A percentile compares a stretch with the other conserved stretches of the same genome.
Conservation (phyloP, 1,140 invertebrate genomes). For the Araneus ventricosus region DNA sequence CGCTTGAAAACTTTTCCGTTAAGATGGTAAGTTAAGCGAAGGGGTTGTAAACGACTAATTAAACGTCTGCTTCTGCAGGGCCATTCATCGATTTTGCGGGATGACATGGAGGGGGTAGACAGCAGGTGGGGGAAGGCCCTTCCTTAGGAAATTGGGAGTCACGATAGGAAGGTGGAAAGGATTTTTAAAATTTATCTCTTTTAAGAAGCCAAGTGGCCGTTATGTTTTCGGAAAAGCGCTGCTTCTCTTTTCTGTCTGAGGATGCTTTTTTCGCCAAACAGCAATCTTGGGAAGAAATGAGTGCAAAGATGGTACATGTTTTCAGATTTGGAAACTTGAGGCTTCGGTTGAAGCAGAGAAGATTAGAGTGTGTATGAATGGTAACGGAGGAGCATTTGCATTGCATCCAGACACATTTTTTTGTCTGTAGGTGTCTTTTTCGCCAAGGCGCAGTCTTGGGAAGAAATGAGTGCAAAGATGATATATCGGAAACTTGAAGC, state of each 20-base stretch:
- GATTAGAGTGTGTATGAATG: too few relatives aligned
- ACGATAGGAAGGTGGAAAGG: background rate
- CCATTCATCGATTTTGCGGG: slow-evolving; percentile 40
- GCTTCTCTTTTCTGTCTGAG: background rate
- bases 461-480: too few relatives aligned
- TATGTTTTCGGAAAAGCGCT: slow-evolving; percentile 9
- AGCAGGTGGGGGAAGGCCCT: background rate
- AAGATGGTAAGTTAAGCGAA: slow-evolving; percentile 55
- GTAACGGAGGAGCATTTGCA: too few relatives aligned
- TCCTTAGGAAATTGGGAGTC: background rate
- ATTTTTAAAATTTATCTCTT: slow-evolving; percentile 57
- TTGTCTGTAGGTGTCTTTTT: too few relatives aligned
- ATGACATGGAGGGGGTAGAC: background rate
- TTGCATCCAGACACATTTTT: too few relatives aligned
- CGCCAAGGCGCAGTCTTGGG: too few relatives aligned
- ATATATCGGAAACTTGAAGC: too few relatives aligned
- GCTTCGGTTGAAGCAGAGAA: too few relatives aligned
- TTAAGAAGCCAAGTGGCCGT: slow-evolving; percentile 56
- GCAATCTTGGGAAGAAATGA: background rate
- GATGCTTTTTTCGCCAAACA: slow-evolving; percentile 1
- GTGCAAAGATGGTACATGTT: slow-evolving; percentile 17
- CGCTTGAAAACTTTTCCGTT: slow-evolving; percentile 51
- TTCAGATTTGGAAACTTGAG: background rate
- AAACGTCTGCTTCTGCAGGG: slow-evolving; percentile 34
- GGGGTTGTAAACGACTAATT: slow-evolving; percentile 68